Evolutionary conservation across 2,888 invertebrate species (phyloP), one percentile per base, ranked within the genome.

Genomic region (Hecatera dysodea): DNA sequence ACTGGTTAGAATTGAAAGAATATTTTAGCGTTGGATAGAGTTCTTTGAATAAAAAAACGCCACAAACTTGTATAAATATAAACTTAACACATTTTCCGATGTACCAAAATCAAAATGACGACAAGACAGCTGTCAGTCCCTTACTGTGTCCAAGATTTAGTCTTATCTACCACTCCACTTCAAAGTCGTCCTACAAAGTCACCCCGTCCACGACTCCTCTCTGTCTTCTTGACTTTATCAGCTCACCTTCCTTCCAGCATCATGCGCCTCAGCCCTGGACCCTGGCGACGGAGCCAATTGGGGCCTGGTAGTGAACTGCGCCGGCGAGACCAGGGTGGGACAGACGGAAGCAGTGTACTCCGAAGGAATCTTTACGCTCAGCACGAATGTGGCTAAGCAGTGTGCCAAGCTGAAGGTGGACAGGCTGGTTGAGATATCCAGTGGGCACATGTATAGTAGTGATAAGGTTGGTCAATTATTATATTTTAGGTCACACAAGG

Each of bases 341-440:
- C 98, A 99, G 95, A 98, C 98, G 17, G 98, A 99, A 91, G 97
- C 98, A 4, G 98, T 99, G 27, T 99, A 99, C 93, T 97, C 97
- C 85, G 99, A 99, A 92, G 99, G 99, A 19, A 98, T 99, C 80
- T 96, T 97, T 73, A 98, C 98, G 84, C 95, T 99, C 48, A 98
- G 98, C 91, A 87, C 97, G 50, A 98, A 98, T 90, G 98, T 98
- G 93, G 98, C 98, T 17, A 96, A 96, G 78, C 97, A 97, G 91
- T 98, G 98, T 39, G 97, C 97, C 6, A 96, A 96, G 80, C 96
- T 97, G 65, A 96, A 97, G 65, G 97, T 97, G 4, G 97, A 97
- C 61, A 96, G 97, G 72, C 98, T 97, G 85, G 96, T 99, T 1
- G 99, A 99, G 93, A 96, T 99, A 75, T 98, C 99, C 52, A 97